These are phyloP conservation scores for Crotophaga sulcirostris DNA, from an alignment of 2,113 vertebrate species.

Conservation along the genomic window DNA sequence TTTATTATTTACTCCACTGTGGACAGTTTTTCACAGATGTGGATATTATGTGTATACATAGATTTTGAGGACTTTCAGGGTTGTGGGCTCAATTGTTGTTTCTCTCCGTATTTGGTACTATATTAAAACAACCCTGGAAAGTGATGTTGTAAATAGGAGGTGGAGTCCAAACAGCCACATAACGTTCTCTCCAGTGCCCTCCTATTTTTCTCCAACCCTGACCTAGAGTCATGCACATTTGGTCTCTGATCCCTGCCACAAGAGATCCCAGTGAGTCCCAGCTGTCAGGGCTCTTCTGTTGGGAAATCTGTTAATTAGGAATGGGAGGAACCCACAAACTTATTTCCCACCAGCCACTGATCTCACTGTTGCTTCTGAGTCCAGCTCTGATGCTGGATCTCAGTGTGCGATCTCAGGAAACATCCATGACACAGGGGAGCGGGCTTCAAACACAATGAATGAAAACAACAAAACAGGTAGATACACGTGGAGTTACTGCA, in stretches of 20 bases:
- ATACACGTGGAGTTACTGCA: accelerated
- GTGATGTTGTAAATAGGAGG: not conserved
- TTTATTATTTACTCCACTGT: not conserved
- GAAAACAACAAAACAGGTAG: too few relatives aligned
- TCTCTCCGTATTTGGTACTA: not conserved
- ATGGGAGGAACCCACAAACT: not conserved
- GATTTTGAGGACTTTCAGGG: not conserved
- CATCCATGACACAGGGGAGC: too few relatives aligned
- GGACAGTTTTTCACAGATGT: not conserved
- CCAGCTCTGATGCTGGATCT: not conserved
- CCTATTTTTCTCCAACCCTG: not conserved
- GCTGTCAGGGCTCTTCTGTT: not conserved
- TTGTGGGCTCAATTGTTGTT: accelerated
- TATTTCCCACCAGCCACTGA: slow-evolving; percentile 1
- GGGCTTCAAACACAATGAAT: too few relatives aligned
- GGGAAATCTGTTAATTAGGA: not conserved
- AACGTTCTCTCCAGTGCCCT: not conserved
- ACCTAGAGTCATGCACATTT: not conserved
- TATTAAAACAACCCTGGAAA: not conserved
- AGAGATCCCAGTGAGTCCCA: not conserved
- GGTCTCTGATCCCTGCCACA: not conserved
- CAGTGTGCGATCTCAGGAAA: not conserved
- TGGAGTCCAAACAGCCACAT: not conserved
- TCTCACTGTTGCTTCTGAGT: not conserved
- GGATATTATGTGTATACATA: not conserved